Evolutionary conservation across 2,888 invertebrate species (phyloP).

Genomic region (Drosophila peninsularis): DNA sequence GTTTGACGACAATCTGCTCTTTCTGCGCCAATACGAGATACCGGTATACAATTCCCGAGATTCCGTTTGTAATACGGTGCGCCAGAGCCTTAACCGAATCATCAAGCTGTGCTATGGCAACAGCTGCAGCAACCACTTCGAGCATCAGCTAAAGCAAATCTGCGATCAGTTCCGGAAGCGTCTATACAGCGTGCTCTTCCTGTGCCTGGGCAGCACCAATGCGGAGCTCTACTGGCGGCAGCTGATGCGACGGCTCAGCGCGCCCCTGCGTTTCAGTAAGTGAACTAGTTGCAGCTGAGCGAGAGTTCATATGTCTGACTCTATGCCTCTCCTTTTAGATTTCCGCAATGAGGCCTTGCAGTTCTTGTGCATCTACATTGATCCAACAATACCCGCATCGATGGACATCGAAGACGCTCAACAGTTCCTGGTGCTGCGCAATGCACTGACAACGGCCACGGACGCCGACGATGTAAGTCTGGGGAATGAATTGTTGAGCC

Average conservation of each 20-base stretch:
- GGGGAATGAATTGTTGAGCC: background rate
- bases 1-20: conserved; percentile 76
- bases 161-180: conserved; percentile 79
- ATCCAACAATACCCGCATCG: conserved; percentile 67
- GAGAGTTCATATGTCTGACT: too few relatives aligned
- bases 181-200: conserved; percentile 81
- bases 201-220: conserved; percentile 82
- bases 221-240: conserved; percentile 83
- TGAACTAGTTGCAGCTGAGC: conserved; percentile 2
- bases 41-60: conserved; percentile 83
- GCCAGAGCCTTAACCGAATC: conserved; percentile 75
- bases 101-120: conserved; percentile 72
- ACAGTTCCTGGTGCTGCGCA: conserved; percentile 78
- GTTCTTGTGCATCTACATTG: conserved; percentile 75
- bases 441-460: conserved; percentile 28
- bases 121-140: conserved; percentile 69
- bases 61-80: conserved; percentile 82
- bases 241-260: conserved; percentile 74
- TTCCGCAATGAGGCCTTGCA: conserved; percentile 77
- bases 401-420: conserved; percentile 68
- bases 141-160: conserved; percentile 75
- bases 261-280: conserved; percentile 71
- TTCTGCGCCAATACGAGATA: conserved; percentile 82
- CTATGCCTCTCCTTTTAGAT: conserved; percentile 45
- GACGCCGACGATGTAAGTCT: conserved; percentile 48